Percentiles rank a stretch among this genome's conserved stretches.
Conservation (phyloP, 1,140 invertebrate species). For the Neodiprion pinetum region DNA sequence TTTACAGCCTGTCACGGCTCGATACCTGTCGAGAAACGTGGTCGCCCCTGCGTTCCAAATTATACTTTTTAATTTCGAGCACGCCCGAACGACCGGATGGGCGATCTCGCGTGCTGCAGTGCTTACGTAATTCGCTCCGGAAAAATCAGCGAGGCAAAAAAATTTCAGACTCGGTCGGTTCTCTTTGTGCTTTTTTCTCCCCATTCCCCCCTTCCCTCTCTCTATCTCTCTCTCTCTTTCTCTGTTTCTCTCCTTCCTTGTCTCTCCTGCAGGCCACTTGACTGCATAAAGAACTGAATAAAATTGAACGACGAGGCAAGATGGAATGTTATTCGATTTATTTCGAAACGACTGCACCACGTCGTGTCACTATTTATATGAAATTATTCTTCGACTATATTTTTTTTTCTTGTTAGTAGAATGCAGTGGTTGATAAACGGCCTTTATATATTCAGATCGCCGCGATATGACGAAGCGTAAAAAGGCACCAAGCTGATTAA, state of each 20-base stretch:
- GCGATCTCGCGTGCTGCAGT: slow-evolving; percentile 2
- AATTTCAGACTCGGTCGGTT: slow-evolving; percentile 1
- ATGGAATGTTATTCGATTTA: no score
- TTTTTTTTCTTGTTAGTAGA: no score
- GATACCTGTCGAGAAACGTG: slow-evolving; percentile 4
- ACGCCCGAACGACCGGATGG: slow-evolving; percentile 6
- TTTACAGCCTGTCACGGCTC: slow-evolving; percentile 6
- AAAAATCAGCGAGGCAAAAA: slow-evolving; percentile 1
- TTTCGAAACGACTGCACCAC: no score
- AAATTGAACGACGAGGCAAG: no score
- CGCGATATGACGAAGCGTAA: background rate
- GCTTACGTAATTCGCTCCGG: slow-evolving; percentile 4
- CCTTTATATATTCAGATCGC: no score
- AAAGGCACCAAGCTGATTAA: background rate
- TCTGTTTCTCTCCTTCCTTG: background rate
- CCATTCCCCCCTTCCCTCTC: no score
- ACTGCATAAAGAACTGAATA: background rate
- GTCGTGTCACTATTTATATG: no score
- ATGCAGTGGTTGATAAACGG: no score
- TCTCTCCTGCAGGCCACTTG: background rate
- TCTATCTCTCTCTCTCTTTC: background rate
- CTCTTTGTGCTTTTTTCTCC: background rate
- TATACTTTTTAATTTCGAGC: slow-evolving; percentile 6
- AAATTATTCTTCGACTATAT: no score
- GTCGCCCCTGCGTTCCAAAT: background rate